These are phyloP conservation scores for Carterocephalus palaemon DNA, from an alignment of 2,888 invertebrate species.

Conservation along the genomic window DNA sequence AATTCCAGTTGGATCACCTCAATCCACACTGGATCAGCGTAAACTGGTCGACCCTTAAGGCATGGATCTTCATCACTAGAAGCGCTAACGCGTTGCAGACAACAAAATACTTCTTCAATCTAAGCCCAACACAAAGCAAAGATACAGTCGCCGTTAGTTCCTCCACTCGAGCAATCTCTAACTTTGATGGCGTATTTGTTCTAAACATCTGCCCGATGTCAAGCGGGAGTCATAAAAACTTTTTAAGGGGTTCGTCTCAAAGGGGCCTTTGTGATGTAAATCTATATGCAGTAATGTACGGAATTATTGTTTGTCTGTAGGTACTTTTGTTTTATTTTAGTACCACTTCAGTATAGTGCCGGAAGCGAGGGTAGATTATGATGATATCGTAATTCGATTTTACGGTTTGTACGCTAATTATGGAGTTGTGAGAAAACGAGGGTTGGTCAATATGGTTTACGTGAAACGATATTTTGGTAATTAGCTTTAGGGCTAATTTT, in stretches of 20 bases:
- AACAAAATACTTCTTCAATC: background rate
- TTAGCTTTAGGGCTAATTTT: no score
- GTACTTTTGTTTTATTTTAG: conserved; percentile 27
- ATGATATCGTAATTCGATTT: conserved; percentile 23
- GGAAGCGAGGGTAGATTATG: conserved; percentile 19
- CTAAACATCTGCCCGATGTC: conserved; percentile 63
- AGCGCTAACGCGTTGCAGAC: no score
- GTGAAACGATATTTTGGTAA: no score
- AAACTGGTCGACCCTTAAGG: no score
- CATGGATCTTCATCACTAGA: no score
- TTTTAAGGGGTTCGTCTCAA: conserved; percentile 46
- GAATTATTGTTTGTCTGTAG: conserved; percentile 30
- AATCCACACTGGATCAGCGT: no score
- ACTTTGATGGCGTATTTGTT: conserved; percentile 48
- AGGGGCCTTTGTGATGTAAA: conserved; percentile 49
- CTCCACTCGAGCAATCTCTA: conserved; percentile 9
- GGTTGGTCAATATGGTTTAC: background rate
- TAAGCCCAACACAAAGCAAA: background rate
- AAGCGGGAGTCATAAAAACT: conserved; percentile 57
- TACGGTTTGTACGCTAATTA: conserved; percentile 2
- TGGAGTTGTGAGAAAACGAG: conserved; percentile 4
- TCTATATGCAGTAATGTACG: conserved; percentile 28
- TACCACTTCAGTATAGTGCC: conserved; percentile 18
- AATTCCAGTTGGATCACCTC: no score
- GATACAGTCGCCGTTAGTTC: conserved; percentile 2